phyloP scores from a whole-genome alignment of 30 jellyfish, hydroid and myxozoan genomes.

The Pelagia noctiluca region DNA sequence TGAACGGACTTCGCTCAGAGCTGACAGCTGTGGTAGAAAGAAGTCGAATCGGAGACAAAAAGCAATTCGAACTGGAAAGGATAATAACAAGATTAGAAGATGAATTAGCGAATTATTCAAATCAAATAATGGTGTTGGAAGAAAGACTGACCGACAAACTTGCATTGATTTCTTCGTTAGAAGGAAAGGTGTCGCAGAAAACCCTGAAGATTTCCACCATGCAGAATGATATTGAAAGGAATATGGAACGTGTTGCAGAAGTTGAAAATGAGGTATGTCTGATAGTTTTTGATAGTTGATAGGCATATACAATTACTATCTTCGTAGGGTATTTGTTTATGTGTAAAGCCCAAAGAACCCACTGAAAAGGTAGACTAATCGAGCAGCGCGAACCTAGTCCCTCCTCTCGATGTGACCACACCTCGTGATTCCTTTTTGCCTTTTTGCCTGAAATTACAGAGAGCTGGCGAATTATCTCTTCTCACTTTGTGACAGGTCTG shows the following conservation, averaged over 20 bases:
- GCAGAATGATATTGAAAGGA: conserved; percentile 64
- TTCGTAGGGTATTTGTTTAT: too few relatives aligned
- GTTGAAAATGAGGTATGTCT: conserved; percentile 64
- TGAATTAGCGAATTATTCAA: conserved; percentile 72
- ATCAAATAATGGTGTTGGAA: conserved; percentile 81
- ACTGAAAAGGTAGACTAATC: too few relatives aligned
- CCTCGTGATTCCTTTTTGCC: too few relatives aligned
- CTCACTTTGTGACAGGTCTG: too few relatives aligned
- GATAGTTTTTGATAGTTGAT: too few relatives aligned
- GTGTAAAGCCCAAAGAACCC: too few relatives aligned
- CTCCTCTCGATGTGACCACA: too few relatives aligned
- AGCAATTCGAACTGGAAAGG: conserved; percentile 85
- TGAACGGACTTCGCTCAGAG: conserved; percentile 85
- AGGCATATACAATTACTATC: too few relatives aligned
- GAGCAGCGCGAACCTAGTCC: too few relatives aligned
- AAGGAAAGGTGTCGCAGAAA: conserved; percentile 74
- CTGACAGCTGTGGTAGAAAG: conserved; percentile 80
- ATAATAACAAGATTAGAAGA: conserved; percentile 76
- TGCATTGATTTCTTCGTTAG: conserved; percentile 74
- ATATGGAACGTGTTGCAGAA: not conserved
- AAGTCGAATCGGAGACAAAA: conserved; percentile 70
- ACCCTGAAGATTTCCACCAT: conserved; percentile 58
- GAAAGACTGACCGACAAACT: conserved; percentile 81
- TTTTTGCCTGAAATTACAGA: too few relatives aligned
- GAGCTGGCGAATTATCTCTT: too few relatives aligned